Evolutionary conservation across 2,888 invertebrate species (phyloP), one percentile per base, ranked within the genome.

Genomic region (Suillia variegata): DNA sequence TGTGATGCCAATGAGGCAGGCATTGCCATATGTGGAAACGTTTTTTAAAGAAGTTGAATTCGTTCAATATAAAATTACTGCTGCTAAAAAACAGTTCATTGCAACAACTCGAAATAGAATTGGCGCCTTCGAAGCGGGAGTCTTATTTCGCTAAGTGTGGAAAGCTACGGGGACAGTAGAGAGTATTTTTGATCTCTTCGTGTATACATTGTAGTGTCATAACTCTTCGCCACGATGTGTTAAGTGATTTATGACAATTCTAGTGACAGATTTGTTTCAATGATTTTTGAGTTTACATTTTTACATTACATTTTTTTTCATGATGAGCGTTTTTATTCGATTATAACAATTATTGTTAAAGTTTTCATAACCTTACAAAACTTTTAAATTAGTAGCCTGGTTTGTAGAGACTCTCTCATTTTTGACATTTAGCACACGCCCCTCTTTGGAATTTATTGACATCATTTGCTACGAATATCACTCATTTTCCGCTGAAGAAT

Each of bases 151-250:
- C 22, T 42, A 24, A 24, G 45, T 15, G 38, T 54, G 45, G n/a
- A 24, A 17, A 8, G 45, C 18, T n/a, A n/a, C n/a, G n/a, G n/a
- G n/a, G n/a, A n/a, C n/a, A n/a, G n/a, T n/a, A n/a, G n/a, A n/a
- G n/a, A n/a, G n/a, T n/a, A n/a, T n/a, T n/a, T n/a, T n/a, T n/a
- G n/a, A n/a, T n/a, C n/a, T n/a, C 54, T 54, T n/a, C 6, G 26
- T n/a, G 38, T 38, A 12, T 38, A n/a, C 34, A 56, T 31, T 33
- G 54, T 49, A 59, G 49, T 38, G 8, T 15, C 13, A 49, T 38
- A 13, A 13, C 49, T 49, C 24, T 13, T 12, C 10, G 21, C 48
- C 5, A 12, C 22, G 13, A 12, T 1, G 48, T 24, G 24, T 49
- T 49, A 24, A 49, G 15, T 49, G 49, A 49, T 22, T 49, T 24